Evolutionary conservation across 2,113 vertebrate genomes (phyloP).

Genomic region (Dinomys branickii): DNA sequence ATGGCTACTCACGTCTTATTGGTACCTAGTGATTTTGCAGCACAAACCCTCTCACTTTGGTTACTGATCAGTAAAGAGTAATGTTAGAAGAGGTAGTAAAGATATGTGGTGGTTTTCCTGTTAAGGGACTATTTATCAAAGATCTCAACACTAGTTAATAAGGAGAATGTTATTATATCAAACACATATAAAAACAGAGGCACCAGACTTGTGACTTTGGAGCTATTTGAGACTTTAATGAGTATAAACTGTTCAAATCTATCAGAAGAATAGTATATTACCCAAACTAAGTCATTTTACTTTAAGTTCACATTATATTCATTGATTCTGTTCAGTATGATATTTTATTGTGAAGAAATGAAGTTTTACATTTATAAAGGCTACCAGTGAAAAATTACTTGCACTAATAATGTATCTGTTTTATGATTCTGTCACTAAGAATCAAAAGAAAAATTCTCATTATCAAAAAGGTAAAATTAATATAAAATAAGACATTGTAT

Average conservation of each 20-base stretch:
- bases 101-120: neutral
- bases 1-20: neutral
- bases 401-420: neutral
- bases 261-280: neutral
- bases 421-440: neutral
- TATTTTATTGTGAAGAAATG: neutral
- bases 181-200: neutral
- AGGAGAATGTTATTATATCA: neutral
- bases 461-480: neutral
- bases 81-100: neutral
- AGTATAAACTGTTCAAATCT: neutral
- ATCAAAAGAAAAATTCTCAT: neutral
- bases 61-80: neutral
- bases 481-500: neutral
- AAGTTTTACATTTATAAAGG: neutral
- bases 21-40: neutral
- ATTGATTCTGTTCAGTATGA: neutral
- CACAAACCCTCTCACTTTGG: neutral
- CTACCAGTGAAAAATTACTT: neutral
- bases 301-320: neutral
- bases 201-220: neutral
- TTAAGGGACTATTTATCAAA: neutral
- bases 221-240: neutral
- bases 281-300: neutral
- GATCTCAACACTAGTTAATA: neutral